A percentile compares a stretch with the other conserved stretches of the same genome.
Conservation (phyloP, 2,113 vertebrate species). For the Chrysochloris asiatica region DNA sequence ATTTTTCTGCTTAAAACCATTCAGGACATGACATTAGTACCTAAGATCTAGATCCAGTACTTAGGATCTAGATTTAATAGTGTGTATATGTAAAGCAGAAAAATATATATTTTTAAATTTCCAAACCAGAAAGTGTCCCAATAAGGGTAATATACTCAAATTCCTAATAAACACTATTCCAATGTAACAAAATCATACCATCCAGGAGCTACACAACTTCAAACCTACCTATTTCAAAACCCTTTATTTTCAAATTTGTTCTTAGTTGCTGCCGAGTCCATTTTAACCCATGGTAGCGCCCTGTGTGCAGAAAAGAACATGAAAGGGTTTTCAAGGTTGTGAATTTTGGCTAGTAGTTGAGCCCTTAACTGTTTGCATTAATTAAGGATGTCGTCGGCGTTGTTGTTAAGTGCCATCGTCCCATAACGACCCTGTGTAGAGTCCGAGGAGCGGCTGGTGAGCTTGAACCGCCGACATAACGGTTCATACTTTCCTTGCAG, state of each 20-base stretch:
- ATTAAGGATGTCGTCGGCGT: too few species aligned
- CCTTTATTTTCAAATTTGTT: background rate
- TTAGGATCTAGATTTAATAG: background rate
- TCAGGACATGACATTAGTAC: background rate
- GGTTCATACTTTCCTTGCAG: too few species aligned
- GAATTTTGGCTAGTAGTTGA: background rate
- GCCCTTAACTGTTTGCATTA: background rate
- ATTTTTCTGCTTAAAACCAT: background rate
- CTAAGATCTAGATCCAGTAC: too few species aligned
- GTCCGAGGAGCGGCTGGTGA: too few species aligned
- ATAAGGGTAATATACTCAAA: background rate
- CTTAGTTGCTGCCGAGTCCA: background rate
- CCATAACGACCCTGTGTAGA: too few species aligned
- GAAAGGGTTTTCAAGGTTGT: background rate
- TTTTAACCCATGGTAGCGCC: background rate
- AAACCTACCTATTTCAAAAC: background rate
- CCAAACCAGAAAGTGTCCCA: background rate
- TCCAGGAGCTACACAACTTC: background rate
- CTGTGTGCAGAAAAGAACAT: too few species aligned
- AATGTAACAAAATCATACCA: background rate
- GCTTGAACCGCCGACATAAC: too few species aligned
- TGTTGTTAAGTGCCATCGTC: too few species aligned
- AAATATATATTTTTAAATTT: background rate
- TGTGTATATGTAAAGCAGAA: background rate
- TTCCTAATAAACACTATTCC: background rate